Evolutionary conservation across 2,113 vertebrate genomes (phyloP).

Genomic region (Zosterops pallidus): DNA sequence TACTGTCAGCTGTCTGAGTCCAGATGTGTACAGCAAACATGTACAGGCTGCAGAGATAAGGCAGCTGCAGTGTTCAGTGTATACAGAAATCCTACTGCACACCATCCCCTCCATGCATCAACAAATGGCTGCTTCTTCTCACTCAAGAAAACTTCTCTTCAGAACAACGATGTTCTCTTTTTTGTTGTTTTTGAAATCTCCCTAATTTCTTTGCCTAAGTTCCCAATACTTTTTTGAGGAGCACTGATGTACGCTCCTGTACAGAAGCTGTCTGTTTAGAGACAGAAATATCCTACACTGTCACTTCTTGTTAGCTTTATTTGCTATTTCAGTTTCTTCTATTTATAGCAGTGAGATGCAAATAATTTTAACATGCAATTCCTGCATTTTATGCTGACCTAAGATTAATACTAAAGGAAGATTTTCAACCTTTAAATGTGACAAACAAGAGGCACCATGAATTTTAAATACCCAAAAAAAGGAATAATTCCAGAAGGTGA

Average conservation of each 20-base stretch:
- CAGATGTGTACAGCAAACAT: constrained; percentile 41
- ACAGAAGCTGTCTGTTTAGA: not conserved
- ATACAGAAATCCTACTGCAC: not conserved
- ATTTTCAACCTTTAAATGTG: not conserved
- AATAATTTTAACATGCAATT: not conserved
- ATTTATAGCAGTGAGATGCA: not conserved
- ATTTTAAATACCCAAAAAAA: not conserved
- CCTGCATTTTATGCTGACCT: not conserved
- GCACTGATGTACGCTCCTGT: not conserved
- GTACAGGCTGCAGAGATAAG: not conserved
- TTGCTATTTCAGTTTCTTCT: not conserved
- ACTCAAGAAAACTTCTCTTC: not conserved
- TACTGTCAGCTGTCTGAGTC: not conserved
- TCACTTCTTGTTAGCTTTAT: not conserved
- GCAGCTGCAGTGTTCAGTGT: not conserved
- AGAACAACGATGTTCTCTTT: not conserved
- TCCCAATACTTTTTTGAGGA: not conserved
- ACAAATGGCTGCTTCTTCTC: not conserved
- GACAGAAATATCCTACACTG: not conserved
- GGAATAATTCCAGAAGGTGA: not conserved
- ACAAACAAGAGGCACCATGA: not conserved
- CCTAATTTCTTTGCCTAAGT: not conserved
- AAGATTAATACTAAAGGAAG: not conserved
- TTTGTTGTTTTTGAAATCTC: not conserved
- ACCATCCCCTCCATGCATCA: not conserved